Evolutionary conservation across 92 coral and sea anemone species (phyloP).

Genomic region (Muricea muricata): DNA sequence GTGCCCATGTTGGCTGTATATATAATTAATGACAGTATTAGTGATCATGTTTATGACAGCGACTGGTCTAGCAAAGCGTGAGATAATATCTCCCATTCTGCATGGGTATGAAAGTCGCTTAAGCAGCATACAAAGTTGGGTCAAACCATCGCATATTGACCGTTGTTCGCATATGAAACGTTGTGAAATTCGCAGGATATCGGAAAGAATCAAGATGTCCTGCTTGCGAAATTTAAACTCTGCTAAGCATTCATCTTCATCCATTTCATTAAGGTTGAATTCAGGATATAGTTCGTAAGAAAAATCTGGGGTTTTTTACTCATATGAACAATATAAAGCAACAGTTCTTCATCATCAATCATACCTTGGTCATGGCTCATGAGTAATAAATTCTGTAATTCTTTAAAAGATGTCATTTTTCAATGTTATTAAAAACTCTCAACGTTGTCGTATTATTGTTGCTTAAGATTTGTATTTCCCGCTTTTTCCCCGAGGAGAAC

Average conservation of each 20-base stretch:
- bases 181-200: neutral
- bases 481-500: neutral
- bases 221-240: neutral
- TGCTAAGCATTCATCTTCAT: neutral
- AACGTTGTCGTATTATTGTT: neutral
- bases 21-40: neutral
- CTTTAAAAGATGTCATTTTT: conserved; percentile 2
- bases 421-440: neutral
- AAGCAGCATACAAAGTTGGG: conserved; percentile 1
- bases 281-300: neutral
- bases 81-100: neutral
- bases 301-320: conserved; percentile 10
- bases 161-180: conserved; percentile 12
- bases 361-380: neutral
- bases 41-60: conserved; percentile 12
- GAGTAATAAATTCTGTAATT: neutral
- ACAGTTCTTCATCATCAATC: conserved; percentile 13
- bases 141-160: conserved; percentile 21
- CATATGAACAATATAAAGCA: neutral
- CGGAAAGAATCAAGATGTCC: conserved; percentile 3
- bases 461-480: conserved; percentile 8
- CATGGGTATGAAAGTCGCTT: conserved; percentile 10
- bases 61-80: conserved; percentile 5
- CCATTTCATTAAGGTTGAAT: conserved; percentile 12
- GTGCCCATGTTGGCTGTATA: neutral